Evolutionary conservation across 1,140 invertebrate genomes (phyloP).

Genomic region (Tetramorium parvispinum): DNA sequence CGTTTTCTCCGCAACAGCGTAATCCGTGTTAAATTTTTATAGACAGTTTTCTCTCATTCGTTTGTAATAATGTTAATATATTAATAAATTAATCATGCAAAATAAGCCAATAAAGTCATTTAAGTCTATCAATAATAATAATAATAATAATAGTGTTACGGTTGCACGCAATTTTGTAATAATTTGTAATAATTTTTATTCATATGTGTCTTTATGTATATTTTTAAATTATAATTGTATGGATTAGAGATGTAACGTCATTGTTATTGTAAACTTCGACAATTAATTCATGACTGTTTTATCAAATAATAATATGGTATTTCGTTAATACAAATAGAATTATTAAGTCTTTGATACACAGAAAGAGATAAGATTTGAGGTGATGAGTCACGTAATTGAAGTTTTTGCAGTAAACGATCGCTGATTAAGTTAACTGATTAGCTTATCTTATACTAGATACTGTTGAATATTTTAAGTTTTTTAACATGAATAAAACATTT

Average conservation of each 20-base stretch:
- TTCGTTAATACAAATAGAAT: background rate
- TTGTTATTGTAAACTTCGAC: background rate
- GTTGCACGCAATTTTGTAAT: background rate
- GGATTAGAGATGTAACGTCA: background rate
- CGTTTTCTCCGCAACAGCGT: background rate
- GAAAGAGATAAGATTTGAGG: background rate
- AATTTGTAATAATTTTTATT: background rate
- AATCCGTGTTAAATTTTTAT: background rate
- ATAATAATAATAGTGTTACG: background rate
- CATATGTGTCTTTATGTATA: background rate
- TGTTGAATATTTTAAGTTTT: no score
- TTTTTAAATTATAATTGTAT: background rate
- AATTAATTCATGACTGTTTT: background rate
- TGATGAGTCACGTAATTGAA: no score
- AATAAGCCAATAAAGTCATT: background rate
- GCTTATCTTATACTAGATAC: no score
- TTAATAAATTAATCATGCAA: constrained; percentile 5
- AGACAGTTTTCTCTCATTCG: background rate
- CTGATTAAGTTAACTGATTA: no score
- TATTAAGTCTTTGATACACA: background rate
- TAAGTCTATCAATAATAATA: background rate
- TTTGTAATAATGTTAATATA: background rate
- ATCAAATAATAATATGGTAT: background rate
- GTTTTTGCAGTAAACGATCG: no score
- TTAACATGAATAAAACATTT: no score